Evolutionary conservation across 2,113 vertebrate genomes (phyloP).

Genomic region (Pantherophis guttatus): DNA sequence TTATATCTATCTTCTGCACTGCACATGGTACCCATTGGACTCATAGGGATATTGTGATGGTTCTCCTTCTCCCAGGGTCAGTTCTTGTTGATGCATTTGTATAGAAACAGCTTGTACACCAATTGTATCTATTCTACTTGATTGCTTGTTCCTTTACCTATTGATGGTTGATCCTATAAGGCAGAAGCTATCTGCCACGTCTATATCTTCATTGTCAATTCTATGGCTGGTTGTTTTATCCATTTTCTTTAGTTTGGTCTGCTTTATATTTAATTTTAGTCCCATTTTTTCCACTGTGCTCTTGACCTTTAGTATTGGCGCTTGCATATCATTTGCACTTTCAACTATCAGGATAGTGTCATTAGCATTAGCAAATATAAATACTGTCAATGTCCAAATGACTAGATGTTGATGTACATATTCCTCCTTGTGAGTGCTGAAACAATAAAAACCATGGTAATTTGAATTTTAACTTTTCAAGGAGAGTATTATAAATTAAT

Average conservation of each 20-base stretch:
- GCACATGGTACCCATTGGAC: not conserved
- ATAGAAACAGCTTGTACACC: not conserved
- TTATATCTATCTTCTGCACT: not conserved
- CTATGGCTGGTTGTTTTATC: not conserved
- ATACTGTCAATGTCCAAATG: not conserved
- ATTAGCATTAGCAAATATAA: not conserved
- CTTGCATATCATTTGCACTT: not conserved
- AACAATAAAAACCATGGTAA: not conserved
- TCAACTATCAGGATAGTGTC: not conserved
- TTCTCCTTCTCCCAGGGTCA: not conserved
- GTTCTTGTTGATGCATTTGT: not conserved
- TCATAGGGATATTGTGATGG: not conserved
- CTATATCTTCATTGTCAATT: not conserved
- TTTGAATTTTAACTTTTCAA: not conserved
- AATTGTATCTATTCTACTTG: not conserved
- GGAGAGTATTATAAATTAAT: not conserved
- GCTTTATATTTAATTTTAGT: not conserved
- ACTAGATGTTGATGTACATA: not conserved
- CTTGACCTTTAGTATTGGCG: not conserved
- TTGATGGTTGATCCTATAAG: not conserved
- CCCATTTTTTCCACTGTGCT: not conserved
- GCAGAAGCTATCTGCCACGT: not conserved
- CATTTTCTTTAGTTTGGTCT: not conserved
- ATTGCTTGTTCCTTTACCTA: not conserved
- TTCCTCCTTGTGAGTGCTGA: not conserved